Conservation (phyloP, 2,113 vertebrate species). For the Corythoichthys intestinalis region DNA sequence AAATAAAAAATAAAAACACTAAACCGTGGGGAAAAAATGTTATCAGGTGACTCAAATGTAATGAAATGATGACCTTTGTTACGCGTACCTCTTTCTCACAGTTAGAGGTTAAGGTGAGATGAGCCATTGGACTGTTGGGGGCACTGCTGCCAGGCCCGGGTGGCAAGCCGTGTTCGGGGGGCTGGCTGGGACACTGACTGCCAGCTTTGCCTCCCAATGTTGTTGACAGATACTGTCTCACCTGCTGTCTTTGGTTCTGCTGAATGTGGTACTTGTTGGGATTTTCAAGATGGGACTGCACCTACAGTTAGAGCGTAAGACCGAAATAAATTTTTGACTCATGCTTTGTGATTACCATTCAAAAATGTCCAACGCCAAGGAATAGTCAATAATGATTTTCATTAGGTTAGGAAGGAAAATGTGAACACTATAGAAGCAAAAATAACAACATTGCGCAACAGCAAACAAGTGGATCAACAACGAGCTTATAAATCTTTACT, state of each 20-base stretch:
- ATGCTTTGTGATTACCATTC: neutral
- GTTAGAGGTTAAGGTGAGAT: slow-evolving; percentile 80
- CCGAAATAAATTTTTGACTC: neutral
- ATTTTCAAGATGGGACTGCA: slow-evolving; percentile 95
- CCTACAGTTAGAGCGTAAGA: slow-evolving; percentile 59
- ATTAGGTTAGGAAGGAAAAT: neutral
- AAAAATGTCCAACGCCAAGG: neutral
- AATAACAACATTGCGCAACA: neutral
- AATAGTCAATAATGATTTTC: neutral
- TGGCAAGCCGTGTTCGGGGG: slow-evolving; percentile 90
- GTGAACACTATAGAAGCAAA: neutral
- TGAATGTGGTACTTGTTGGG: slow-evolving; percentile 95
- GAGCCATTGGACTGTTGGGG: slow-evolving; percentile 84
- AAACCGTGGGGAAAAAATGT: too few relatives aligned
- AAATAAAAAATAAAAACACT: neutral
- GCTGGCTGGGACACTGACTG: slow-evolving; percentile 87
- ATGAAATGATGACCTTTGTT: neutral
- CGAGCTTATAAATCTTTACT: neutral
- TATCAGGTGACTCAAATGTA: neutral
- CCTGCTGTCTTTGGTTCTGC: slow-evolving; percentile 94
- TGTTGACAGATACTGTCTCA: slow-evolving; percentile 95
- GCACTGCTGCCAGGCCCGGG: slow-evolving; percentile 78
- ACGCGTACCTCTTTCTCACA: slow-evolving; percentile 76
- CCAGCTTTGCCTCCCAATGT: slow-evolving; percentile 88
- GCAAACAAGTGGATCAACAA: neutral